Evolutionary conservation across 2,113 vertebrate genomes (phyloP).

Genomic region (Oriolus oriolus): DNA sequence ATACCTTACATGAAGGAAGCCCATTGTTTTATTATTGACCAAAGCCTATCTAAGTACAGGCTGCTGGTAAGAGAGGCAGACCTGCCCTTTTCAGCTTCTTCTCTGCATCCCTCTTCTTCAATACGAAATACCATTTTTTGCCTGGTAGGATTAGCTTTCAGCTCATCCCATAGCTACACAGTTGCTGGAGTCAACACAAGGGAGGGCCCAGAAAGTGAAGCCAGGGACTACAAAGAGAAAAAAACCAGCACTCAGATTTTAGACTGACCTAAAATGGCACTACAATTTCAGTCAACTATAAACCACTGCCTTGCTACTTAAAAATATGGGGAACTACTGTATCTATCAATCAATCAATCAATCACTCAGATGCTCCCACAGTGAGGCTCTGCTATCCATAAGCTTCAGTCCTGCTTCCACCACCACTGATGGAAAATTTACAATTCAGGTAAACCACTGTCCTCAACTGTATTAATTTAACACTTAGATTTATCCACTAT

Average conservation of each 20-base stretch:
- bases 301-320: not conserved
- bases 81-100: not conserved
- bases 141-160: not conserved
- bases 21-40: constrained; percentile 14
- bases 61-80: not conserved
- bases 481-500: not conserved
- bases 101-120: not conserved
- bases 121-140: not conserved
- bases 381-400: not conserved
- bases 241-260: not conserved
- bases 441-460: not conserved
- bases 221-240: not conserved
- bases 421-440: not conserved
- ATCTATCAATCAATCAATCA: not conserved
- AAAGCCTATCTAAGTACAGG: constrained; percentile 19
- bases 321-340: not conserved
- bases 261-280: not conserved
- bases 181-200: not conserved
- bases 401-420: not conserved
- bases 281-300: not conserved
- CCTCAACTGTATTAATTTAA: not conserved
- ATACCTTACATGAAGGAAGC: not conserved
- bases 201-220: not conserved
- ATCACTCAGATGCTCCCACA: not conserved
- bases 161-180: not conserved